Evolutionary conservation across 2,888 invertebrate genomes (phyloP), one percentile per base, ranked within the genome.

Genomic region (Tetramorium bicarinatum): DNA sequence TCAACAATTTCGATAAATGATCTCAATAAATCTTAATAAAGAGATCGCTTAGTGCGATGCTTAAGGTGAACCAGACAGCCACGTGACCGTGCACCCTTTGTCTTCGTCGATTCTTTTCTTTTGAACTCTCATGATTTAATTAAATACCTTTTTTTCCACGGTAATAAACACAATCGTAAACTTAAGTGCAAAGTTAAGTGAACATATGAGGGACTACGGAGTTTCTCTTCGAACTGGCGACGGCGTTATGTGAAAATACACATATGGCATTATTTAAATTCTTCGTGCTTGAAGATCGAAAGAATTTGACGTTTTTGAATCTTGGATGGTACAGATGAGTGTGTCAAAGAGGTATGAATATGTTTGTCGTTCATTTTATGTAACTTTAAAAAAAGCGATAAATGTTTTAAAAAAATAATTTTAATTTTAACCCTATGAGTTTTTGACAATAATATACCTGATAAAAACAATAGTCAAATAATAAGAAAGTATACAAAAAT

Each of bases 251-350:
- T 79, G 72, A 79, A 59, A 49, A 8, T 25, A 49, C 2, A 69
- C 79, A 79, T 79, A 79, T 79, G 79, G 79, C 71, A 79, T 71
- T 79, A 59, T 56, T 79, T 47, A 21, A 47, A 69, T 25, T 3
- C 18, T 47, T 69, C 34, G 41, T 38, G 59, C 38, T 61, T 49
- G 59, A 71, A 56, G 44, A 66, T 52, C 79, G 41, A 71, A 59
- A 49, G 59, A 76, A 66, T 75, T 84, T 41, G 47, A 62, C 21
- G 59, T n/a, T n/a, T 75, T 81, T 83, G 34, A 82, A 69, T 77
- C 66, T 82, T n/a, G 83, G 64, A 85, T 56, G 69, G 83, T 84
- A 86, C 88, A 85, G 88, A 88, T 86, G 88, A 85, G 80, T 44
- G 82, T 80, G 64, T 71, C 80, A 83, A 77, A 44, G 61, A 88